Percentiles rank a stretch among this genome's conserved stretches.
phyloP scores from a whole-genome alignment of 2,888 invertebrate genomes.

The Drosophila heteroneura region DNA sequence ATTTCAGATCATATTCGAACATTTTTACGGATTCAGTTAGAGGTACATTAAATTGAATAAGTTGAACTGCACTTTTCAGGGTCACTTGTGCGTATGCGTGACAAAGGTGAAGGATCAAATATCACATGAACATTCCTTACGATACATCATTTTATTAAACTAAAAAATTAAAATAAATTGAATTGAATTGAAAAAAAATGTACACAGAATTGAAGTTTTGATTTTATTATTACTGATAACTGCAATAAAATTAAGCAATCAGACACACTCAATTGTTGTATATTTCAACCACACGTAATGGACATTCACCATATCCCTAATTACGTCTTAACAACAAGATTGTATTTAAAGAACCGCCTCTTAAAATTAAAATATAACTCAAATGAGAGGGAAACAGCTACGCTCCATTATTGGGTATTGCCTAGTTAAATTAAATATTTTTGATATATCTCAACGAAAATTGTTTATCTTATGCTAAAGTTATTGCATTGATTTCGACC shows the following conservation, averaged over 20 bases:
- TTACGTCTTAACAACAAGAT: neutral
- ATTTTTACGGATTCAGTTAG: neutral
- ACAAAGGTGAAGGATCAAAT: neutral
- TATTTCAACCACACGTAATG: neutral
- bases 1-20: neutral
- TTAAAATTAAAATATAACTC: neutral
- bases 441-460: neutral
- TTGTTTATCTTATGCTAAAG: neutral
- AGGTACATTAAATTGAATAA: neutral
- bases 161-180: neutral
- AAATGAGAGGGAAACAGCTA: neutral
- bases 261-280: neutral
- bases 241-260: neutral
- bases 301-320: neutral
- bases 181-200: neutral
- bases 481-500: neutral
- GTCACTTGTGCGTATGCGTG: neutral
- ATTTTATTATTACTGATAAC: neutral
- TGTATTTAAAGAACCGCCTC: neutral
- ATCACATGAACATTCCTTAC: neutral
- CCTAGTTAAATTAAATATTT: neutral
- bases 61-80: neutral
- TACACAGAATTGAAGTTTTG: neutral
- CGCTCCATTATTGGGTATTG: neutral
- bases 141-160: neutral